These are phyloP conservation scores for Crax fasciolata DNA, from an alignment of 2,797 vertebrate species.

Conservation along the genomic window DNA sequence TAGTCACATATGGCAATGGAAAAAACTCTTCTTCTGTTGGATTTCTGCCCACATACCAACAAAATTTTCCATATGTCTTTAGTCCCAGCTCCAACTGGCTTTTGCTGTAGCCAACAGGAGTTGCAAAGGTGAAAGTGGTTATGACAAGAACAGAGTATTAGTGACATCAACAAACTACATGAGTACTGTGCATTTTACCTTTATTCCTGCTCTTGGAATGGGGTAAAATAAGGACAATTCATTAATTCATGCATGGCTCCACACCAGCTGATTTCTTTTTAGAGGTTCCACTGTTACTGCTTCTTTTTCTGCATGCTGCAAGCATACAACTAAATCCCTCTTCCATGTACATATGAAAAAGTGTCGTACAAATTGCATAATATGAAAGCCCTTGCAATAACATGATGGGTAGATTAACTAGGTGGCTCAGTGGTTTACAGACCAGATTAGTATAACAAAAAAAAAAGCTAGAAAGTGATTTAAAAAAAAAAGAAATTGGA, in stretches of 20 bases:
- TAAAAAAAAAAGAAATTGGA: too few relatives aligned
- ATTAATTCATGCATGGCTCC: background rate
- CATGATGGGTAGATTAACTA: background rate
- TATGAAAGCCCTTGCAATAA: background rate
- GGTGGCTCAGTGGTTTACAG: background rate
- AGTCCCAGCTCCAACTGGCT: conserved; percentile 20
- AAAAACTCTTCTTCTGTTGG: conserved; percentile 33
- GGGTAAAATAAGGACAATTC: background rate
- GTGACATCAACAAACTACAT: background rate
- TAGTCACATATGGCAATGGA: background rate
- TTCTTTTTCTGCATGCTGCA: background rate
- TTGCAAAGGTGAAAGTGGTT: background rate
- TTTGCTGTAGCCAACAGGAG: background rate
- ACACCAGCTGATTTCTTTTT: background rate
- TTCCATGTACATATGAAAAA: background rate
- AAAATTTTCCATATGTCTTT: conserved; percentile 12
- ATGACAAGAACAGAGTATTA: background rate
- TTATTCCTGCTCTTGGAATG: background rate
- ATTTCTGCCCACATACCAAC: background rate
- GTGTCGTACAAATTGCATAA: background rate
- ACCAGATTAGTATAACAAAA: background rate
- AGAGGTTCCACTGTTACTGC: background rate
- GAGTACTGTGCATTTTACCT: background rate
- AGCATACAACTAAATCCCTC: background rate
- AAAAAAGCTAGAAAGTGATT: too few relatives aligned